Conservation (phyloP, 2,888 invertebrate genomes). For the Octodonta nipae region DNA sequence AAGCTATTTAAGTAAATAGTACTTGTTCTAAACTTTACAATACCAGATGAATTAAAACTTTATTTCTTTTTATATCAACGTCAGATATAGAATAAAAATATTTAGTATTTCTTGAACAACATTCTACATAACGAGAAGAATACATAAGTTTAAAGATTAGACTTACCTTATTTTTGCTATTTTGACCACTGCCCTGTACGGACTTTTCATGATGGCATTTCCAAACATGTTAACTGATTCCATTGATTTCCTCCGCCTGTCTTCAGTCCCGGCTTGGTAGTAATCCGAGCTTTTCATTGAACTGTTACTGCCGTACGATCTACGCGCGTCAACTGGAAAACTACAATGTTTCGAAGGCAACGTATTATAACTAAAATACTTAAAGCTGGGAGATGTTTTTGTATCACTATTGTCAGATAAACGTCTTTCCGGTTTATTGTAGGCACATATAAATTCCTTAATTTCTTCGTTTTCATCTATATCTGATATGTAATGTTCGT, state of each 20-base stretch:
- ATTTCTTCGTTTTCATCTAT: constrained; percentile 35
- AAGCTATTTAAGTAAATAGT: no score
- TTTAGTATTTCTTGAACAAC: not conserved
- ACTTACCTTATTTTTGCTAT: constrained; percentile 32
- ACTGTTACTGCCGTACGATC: constrained; percentile 24
- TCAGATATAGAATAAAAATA: no score
- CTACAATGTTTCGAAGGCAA: constrained; percentile 11
- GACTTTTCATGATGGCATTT: constrained; percentile 27
- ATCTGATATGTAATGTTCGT: constrained; percentile 35
- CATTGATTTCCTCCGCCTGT: constrained; percentile 12
- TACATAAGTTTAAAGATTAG: constrained; percentile 1
- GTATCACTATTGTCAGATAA: constrained; percentile 21
- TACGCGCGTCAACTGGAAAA: not conserved
- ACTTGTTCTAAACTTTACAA: no score
- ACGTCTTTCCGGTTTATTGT: constrained; percentile 21
- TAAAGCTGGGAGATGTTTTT: constrained; percentile 2
- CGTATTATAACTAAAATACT: constrained; percentile 10
- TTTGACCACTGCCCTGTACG: constrained; percentile 30
- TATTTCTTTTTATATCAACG: no score
- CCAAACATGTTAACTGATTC: constrained; percentile 3
- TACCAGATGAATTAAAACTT: no score
- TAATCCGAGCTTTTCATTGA: constrained; percentile 32
- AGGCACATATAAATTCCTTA: constrained; percentile 27
- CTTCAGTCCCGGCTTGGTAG: constrained; percentile 19
- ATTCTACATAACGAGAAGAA: not conserved